Conservation (phyloP, 2,797 vertebrate genomes). For the Pantherophis alleghaniensis region DNA sequence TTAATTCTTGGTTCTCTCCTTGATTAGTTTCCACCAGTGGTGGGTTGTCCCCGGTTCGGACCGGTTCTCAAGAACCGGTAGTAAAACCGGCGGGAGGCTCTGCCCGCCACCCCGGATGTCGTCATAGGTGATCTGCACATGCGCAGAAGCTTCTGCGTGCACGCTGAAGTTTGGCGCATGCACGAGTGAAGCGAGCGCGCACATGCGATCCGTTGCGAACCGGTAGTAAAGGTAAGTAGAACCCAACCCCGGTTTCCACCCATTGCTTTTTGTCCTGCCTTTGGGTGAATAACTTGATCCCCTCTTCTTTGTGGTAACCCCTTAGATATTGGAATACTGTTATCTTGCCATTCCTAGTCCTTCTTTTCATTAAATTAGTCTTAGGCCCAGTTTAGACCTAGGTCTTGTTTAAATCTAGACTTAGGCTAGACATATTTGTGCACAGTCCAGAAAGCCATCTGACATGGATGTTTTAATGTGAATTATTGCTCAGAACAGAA, state of each 20-base stretch:
- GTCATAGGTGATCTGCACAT: too few species aligned
- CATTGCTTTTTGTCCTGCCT: neutral
- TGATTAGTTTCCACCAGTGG: neutral
- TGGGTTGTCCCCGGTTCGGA: too few species aligned
- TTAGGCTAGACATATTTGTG: neutral
- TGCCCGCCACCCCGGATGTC: too few species aligned
- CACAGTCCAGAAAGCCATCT: neutral
- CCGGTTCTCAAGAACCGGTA: too few species aligned
- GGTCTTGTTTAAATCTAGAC: neutral
- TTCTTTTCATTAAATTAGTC: neutral
- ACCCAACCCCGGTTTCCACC: too few species aligned
- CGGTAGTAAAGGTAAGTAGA: too few species aligned
- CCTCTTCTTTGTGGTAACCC: neutral
- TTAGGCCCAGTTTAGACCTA: neutral
- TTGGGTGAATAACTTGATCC: too few species aligned
- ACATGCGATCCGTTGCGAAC: too few species aligned
- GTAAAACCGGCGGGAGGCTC: too few species aligned
- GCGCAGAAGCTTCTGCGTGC: too few species aligned
- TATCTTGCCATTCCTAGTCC: neutral
- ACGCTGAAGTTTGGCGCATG: too few species aligned
- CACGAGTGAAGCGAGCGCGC: too few species aligned
- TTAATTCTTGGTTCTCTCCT: neutral
- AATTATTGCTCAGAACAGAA: neutral
- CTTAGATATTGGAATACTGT: neutral
- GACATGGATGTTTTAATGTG: neutral